Base-by-base conservation (phyloP, 2,113 vertebrate species). In the Hippocampus mohnikei region DNA sequence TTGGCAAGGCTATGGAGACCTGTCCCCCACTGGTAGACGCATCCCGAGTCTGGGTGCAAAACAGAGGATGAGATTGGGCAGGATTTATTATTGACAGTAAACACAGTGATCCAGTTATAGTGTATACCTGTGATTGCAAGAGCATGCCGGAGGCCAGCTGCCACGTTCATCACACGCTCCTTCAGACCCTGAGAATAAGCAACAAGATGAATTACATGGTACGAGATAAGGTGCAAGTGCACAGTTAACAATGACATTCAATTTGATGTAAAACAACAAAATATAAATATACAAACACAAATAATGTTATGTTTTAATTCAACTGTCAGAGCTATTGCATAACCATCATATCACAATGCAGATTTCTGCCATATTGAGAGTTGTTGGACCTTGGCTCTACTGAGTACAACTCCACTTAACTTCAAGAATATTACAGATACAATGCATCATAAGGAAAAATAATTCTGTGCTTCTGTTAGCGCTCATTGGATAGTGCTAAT, bases 11-110 rank as follows among this genome's bases (percentile, higher is more conserved):
- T 93, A 1, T 79, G 90, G 89, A 98, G 91, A 33, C 96, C 96
- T n/a, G 85, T 90, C 52, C 96, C 96, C 96, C 96, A 98, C 80
- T 98, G 96, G 88, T 94, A 94, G 16, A 96, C 93, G 16, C 71
- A 70, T 27, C 95, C 94, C 0, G 84, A 90, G 42, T 81, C 96
- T 98, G 56, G 63, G 62, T 61, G 20, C 21, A 73, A 60, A 66
- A 68, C 18, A 72, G 8, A 66, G 23, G 52, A 61, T 60, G 8
- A 65, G 5, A 2, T 46, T 73, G 13, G 48, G 23, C 66, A 63
- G 42, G 12, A 48, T 67, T 76, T 1, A 62, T 33, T 37, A 4
- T 8, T 25, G 20, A 72, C 59, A 27, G 0, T 50, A 74, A 76
- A 72, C 11, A 29, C 8, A 33, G 5, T 20, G 8, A 55, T 33